Evolutionary conservation across 2,113 vertebrate species (phyloP), one percentile per base, ranked within the genome.

Genomic region (Nannobrachium achirus): DNA sequence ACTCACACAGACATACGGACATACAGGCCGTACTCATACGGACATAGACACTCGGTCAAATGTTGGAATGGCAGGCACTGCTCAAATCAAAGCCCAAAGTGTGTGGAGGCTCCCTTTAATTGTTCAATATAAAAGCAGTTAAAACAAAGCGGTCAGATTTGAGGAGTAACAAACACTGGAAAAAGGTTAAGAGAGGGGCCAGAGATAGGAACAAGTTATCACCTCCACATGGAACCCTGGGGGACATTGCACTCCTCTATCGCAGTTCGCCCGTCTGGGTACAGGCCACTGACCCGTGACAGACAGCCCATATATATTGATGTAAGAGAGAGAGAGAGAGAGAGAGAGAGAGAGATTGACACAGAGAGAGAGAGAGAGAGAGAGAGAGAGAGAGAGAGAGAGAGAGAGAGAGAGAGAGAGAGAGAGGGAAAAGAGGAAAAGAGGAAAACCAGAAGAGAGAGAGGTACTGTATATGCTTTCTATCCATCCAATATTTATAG

Each of bases 401-500:
- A 49, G 16, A 63, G 33, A 48, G 13, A 46, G 41, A 16, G 58
- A 46, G 65, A 70, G 77, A 84, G 80, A 69, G 69, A 78, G 65
- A 50, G 63, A 79, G 56, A n/a, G n/a, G n/a, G 59, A 81, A 71
- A 68, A 67, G 73, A 80, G 75, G 82, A 71, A 87, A 84, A 73
- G 78, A 86, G 81, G n/a, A n/a, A n/a, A n/a, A n/a, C n/a, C n/a
- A n/a, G 63, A 49, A 62, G 41, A 68, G 75, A 78, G 80, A 78
- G 56, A 73, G 63, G n/a, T n/a, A n/a, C n/a, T n/a, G n/a, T n/a
- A 49, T 33, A 81, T 85, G 25, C 81, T 90, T 85, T 86, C 85
- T 84, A 83, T 73, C n/a, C 80, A 91, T 92, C 88, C 84, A 92
- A 91, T 86, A 92, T 92, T 91, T 84, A 92, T 90, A 73, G 57